Percentiles rank a stretch among this genome's conserved stretches.
Evolutionary conservation across 30 jellyfish, hydroid and myxozoan species (phyloP).

Genomic region (Morbakka virulenta): DNA sequence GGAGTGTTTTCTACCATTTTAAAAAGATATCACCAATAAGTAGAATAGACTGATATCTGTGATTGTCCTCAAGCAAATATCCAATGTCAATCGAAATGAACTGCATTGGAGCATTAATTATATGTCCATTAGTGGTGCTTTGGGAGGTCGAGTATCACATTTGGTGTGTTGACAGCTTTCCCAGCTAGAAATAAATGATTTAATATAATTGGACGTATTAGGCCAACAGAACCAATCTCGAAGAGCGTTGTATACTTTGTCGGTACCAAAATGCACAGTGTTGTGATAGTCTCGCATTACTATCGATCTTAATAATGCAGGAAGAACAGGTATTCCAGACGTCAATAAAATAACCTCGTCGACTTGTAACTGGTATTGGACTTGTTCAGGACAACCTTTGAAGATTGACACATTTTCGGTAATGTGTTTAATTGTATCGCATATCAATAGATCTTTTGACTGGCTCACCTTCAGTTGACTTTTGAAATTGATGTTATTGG

Average conservation of each 20-base stretch:
- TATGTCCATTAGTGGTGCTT: slow-evolving; percentile 31
- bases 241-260: slow-evolving; percentile 11
- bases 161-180: slow-evolving; percentile 30
- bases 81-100: slow-evolving; percentile 40
- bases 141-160: slow-evolving; percentile 18
- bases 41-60: slow-evolving; percentile 4
- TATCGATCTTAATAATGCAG: not conserved
- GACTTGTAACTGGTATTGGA: slow-evolving; percentile 11
- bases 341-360: slow-evolving; percentile 16
- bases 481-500: not conserved
- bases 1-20: not conserved
- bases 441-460: slow-evolving; percentile 3
- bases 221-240: slow-evolving; percentile 6
- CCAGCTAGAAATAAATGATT: slow-evolving; percentile 12
- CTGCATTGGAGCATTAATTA: slow-evolving; percentile 50
- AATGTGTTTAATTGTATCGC: not conserved
- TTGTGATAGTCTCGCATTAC: slow-evolving; percentile 13
- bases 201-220: slow-evolving; percentile 3
- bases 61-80: slow-evolving; percentile 16
- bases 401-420: not conserved
- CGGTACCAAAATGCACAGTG: slow-evolving; percentile 36
- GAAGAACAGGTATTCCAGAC: slow-evolving; percentile 29
- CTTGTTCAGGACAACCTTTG: slow-evolving; percentile 14
- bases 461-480: slow-evolving; percentile 11
- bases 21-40: slow-evolving; percentile 27